Evolutionary conservation across 1,140 invertebrate genomes (phyloP), one percentile per base, ranked within the genome.

Genomic region (Anoplophora glabripennis): DNA sequence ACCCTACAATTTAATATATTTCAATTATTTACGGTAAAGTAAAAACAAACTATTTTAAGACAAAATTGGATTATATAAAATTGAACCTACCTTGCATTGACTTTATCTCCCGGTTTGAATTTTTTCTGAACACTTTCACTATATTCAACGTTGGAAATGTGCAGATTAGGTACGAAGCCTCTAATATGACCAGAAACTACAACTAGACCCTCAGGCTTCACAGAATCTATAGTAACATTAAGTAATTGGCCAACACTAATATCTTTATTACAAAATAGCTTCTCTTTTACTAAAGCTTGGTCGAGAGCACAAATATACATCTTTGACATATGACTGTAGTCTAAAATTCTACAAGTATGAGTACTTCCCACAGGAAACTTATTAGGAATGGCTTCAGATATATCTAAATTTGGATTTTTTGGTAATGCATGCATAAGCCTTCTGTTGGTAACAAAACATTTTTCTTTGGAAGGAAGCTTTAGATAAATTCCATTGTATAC

Each of bases 291-390:
- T 1, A 84, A 28, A 9, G 77, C 69, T 51, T 78, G 71, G 68
- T 85, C 77, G 69, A 85, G 80, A 1, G 82, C 78, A 59, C 83
- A 84, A 36, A 85, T 75, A 61, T 82, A 86, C 11, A 82, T 63
- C 11, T 73, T 75, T 51, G 86, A 83, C 52, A 86, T 76, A 3
- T 72, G 69, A 67, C 79, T 77, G 68, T 84, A 87, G 7, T 79
- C 72, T 1, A 85, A 55, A 4, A 88, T 64, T 48, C 85, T 77
- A 63, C 85, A 83, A 40, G 71, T 77, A 57, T 85, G 83, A 28
- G 68, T 76, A 4, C 80, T 79, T 41, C 79, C 77, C 8, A 72
- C 69, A 1, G 70, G 64, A 71, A 83, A 86, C 41, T 78, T 77
- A 11, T 69, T 51, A 1, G 77, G 44, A 4, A 77, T 52, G 2